Evolutionary conservation across 2,888 invertebrate species (phyloP).

Genomic region (Spisula solida): DNA sequence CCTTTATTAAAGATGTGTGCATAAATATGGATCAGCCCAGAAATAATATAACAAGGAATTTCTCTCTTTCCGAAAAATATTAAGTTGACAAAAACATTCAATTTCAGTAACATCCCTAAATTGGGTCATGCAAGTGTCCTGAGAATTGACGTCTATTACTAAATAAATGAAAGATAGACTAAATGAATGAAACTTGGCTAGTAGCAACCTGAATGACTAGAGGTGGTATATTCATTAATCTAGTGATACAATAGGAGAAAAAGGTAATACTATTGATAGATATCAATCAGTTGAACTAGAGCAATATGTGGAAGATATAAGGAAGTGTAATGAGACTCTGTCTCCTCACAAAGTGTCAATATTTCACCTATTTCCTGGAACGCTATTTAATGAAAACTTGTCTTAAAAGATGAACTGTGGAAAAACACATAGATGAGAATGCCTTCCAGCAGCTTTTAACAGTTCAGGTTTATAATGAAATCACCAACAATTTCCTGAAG

Average conservation of each 20-base stretch:
- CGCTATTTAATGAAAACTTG: background rate
- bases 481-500: slow-evolving; percentile 14
- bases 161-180: no score
- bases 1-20: no score
- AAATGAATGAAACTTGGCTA: slow-evolving; percentile 37
- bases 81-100: no score
- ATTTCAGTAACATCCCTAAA: no score
- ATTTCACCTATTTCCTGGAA: background rate
- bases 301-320: no score
- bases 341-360: background rate
- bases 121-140: no score
- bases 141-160: background rate
- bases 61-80: no score
- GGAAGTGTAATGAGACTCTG: no score
- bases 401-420: background rate
- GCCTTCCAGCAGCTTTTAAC: background rate
- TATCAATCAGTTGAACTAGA: no score
- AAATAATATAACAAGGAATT: no score
- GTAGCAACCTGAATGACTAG: slow-evolving; percentile 16
- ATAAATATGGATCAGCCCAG: no score
- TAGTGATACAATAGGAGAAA: background rate
- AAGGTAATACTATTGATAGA: no score
- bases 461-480: background rate
- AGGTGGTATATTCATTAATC: slow-evolving; percentile 32
- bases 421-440: background rate